Evolutionary conservation across 2,888 invertebrate genomes (phyloP), one percentile per base, ranked within the genome.

Genomic region (Lamproptera curius): DNA sequence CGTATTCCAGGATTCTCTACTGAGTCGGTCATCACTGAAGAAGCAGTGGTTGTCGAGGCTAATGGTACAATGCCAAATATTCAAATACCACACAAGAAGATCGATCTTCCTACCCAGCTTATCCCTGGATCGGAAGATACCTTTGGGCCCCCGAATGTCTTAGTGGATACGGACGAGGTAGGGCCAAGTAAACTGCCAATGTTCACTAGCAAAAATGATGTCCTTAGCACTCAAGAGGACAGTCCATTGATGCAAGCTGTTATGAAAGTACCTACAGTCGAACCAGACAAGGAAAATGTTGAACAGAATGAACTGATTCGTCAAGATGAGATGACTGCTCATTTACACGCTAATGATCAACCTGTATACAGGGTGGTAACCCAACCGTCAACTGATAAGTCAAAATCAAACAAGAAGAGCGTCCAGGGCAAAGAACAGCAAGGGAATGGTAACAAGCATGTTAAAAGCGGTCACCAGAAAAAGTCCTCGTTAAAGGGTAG

Each of bases 341-440:
- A 76, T 64, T 69, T 87, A 37, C 81, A 85, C 58, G 84, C 85
- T 50, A 81, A 88, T 60, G 81, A 88, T 60, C 86, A 87, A 51
- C 87, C 87, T 16, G 73, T 86, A 54, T 87, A 87, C 58, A 76
- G 84, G 67, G 83, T 87, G 35, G 86, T 87, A 28, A 85, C 87
- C 26, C 86, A 85, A 53, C 87, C 87, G 10, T 71, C 86, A 11
- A 62, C 67, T 1, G 85, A 85, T 46, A 83, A 80, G 61, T n/a
- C n/a, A n/a, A 86, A 87, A 63, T 61, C 65, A 31, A 82, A 76
- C 52, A 87, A 85, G 56, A 86, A 86, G 61, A 69, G 58, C 42
- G 64, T 63, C 45, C 51, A 61, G 11, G 61, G 70, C 39, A 86
- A 86, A 53, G 82, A 84, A 26, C 73, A 70, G 51, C 33, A 23